These are phyloP conservation scores for Apamea sordens DNA, from an alignment of 2,888 invertebrate genomes.

Conservation along the genomic window DNA sequence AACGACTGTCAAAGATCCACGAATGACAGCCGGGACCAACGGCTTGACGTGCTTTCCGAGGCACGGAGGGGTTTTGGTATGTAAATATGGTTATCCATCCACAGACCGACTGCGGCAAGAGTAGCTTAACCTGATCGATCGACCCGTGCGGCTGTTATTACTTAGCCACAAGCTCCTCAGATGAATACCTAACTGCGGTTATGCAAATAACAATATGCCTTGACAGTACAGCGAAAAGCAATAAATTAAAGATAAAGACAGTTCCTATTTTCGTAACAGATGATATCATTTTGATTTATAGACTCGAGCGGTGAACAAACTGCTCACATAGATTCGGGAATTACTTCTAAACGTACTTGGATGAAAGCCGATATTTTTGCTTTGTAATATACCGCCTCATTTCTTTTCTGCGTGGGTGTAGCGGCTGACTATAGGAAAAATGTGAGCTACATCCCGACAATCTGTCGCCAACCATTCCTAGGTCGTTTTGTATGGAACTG, in stretches of 20 bases:
- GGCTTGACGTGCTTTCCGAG: too few species aligned
- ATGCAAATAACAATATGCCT: conserved; percentile 43
- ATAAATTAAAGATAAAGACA: conserved; percentile 60
- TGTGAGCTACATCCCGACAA: conserved; percentile 43
- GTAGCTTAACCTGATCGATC: too few species aligned
- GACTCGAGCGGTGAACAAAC: conserved; percentile 47
- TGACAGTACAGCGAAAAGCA: conserved; percentile 34
- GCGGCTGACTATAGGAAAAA: conserved; percentile 35
- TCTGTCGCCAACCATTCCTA: conserved; percentile 26
- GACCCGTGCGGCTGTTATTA: too few species aligned
- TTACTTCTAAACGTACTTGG: conserved; percentile 53
- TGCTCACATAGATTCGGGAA: conserved; percentile 39
- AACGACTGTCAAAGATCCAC: too few species aligned
- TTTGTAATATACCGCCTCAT: conserved; percentile 29
- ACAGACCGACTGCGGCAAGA: too few species aligned
- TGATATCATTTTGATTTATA: conserved; percentile 62
- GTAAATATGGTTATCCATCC: too few species aligned
- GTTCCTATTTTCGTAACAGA: conserved; percentile 62
- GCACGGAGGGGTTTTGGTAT: too few species aligned
- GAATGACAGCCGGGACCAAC: too few species aligned
- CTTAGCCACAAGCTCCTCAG: not conserved
- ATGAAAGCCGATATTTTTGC: conserved; percentile 37
- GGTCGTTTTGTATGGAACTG: not conserved
- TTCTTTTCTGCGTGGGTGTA: conserved; percentile 40
- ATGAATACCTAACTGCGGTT: not conserved